Conservation (phyloP, 2,888 invertebrate species). For the Pegoplata infirma region DNA sequence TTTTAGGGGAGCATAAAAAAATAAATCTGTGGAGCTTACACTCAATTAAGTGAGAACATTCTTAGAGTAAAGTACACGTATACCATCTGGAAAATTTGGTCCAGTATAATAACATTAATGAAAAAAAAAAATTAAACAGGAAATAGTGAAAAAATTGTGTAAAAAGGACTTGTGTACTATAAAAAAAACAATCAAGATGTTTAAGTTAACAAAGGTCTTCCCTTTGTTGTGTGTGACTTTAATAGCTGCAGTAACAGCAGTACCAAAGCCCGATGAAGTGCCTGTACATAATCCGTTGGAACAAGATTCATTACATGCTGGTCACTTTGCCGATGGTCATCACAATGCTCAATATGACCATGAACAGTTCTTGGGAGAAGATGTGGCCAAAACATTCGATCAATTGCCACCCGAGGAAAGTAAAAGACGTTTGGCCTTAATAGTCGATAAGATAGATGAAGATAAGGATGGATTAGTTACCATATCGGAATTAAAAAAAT, state of each 20-base stretch:
- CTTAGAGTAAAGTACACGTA: constrained; percentile 56
- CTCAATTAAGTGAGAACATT: constrained; percentile 58
- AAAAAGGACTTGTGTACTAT: too few species aligned
- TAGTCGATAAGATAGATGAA: constrained; percentile 95
- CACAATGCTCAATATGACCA: constrained; percentile 97
- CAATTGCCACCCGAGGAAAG: constrained; percentile 97
- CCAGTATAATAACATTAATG: neutral
- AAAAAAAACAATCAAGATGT: constrained; percentile 24
- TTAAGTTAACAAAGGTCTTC: constrained; percentile 23
- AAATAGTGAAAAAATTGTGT: constrained; percentile 19
- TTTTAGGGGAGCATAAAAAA: neutral
- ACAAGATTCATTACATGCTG: constrained; percentile 86
- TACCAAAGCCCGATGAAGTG: constrained; percentile 84
- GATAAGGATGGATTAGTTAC: constrained; percentile 90
- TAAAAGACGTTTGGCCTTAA: constrained; percentile 90
- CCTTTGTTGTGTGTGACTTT: constrained; percentile 38
- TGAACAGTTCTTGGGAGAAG: constrained; percentile 97
- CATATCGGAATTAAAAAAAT: constrained; percentile 93
- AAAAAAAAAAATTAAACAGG: constrained; percentile 29
- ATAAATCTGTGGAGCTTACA: constrained; percentile 32
- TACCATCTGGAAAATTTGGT: neutral
- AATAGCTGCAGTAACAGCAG: constrained; percentile 76
- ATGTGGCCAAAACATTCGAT: constrained; percentile 94
- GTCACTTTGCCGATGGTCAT: constrained; percentile 86
- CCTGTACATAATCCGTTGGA: constrained; percentile 81